Base-by-base conservation (phyloP, 2,888 invertebrate species). In the Elegia similella region DNA sequence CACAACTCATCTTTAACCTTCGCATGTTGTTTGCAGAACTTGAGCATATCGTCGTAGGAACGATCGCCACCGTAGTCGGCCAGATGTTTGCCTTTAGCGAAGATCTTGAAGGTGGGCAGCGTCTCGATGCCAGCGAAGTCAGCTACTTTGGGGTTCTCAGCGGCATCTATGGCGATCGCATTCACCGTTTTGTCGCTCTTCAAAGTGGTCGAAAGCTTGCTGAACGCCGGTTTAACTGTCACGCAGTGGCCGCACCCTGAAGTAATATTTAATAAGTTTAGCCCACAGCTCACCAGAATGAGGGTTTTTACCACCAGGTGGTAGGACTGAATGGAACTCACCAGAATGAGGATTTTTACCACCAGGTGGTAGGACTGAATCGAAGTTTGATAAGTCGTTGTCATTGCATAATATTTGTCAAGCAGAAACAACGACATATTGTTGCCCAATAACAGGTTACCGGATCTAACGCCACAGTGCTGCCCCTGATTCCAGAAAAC, bases 191-290 rank as follows among this genome's bases (percentile, higher is more conserved):
- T 84, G 10, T 88, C 88, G 0, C 72, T 68, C 50, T 87, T 86
- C 10, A 94, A 60, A 3, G 84, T 73, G 0, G 90, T 86, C 0
- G 95, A 94, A 0, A 93, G 86, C 34, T 84, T 81, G 59, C 93
- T 93, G 79, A 93, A 95, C 7, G 93, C 93, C 3, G 95, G 94
- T 75, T 95, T 96, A 78, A 94, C 93, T 13, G 92, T 83, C 55
- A 93, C 93, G 72, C 96, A 96, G 70, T 95, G 95, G 0, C 93
- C 93, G 75, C 96, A 96, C 95, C 95, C 95, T 95, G 79, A 30
- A n/a, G 17, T 23, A 23, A 23, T 23, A 23, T 23, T 23, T 23
- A 23, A n/a, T n/a, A n/a, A n/a, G n/a, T n/a, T n/a, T n/a, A n/a
- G n/a, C n/a, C n/a, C n/a, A n/a, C n/a, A n/a, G n/a, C n/a, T n/a